Percentiles rank a stretch among this genome's conserved stretches.
Conservation (phyloP, 2,888 invertebrate genomes). For the Epinotia brunnichana region DNA sequence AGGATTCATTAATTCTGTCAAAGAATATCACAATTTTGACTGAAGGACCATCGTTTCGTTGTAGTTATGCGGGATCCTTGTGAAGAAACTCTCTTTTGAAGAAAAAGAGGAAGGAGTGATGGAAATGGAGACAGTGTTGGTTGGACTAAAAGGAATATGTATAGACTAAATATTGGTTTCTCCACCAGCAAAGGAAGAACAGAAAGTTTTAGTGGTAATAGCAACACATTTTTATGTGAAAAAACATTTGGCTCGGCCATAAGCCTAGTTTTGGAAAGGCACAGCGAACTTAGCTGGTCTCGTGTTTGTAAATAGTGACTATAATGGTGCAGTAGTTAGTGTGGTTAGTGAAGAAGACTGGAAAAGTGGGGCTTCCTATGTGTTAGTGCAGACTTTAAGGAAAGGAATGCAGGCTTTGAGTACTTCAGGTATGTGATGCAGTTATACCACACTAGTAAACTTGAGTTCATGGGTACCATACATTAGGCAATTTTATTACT, state of each 20-base stretch:
- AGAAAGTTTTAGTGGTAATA: background rate
- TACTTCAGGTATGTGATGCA: constrained; percentile 14
- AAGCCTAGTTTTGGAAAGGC: constrained; percentile 16
- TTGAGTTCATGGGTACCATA: background rate
- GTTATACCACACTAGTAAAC: constrained; percentile 5
- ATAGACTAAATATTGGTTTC: constrained; percentile 1
- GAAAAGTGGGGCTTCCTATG: constrained; percentile 42
- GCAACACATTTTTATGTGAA: constrained; percentile 1
- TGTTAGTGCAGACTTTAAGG: constrained; percentile 14
- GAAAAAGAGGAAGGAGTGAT: background rate
- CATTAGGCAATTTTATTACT: constrained; percentile 3
- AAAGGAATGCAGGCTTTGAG: background rate
- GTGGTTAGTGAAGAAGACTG: background rate
- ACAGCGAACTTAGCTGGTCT: background rate
- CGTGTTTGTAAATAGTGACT: constrained; percentile 1
- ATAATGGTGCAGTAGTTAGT: constrained; percentile 5
- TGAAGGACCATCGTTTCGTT: background rate
- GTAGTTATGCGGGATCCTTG: background rate
- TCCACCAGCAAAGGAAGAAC: background rate
- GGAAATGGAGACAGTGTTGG: background rate
- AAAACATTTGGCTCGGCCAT: background rate
- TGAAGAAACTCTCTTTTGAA: background rate
- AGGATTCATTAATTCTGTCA: background rate
- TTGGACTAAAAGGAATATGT: background rate
- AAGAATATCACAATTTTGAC: background rate